Base-by-base conservation (phyloP, 2,797 vertebrate species). In the Columba guinea region DNA sequence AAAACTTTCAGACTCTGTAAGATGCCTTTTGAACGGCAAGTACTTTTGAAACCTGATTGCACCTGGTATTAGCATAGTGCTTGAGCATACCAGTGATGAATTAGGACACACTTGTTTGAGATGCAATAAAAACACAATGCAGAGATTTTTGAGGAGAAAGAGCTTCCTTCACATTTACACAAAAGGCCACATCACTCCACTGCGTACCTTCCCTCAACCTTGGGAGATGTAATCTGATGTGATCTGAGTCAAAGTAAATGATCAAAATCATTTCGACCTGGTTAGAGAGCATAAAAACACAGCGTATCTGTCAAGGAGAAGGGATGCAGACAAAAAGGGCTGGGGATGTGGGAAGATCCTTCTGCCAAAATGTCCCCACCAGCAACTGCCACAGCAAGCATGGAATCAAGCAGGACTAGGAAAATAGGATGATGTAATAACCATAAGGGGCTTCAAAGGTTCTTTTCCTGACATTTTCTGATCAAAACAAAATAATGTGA, bases 351-450 rank as follows among this genome's bases (percentile, higher is more conserved):
- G 2, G 24, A n/a, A 39, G 26, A 35, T 81, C 28, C 62, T 82
- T 46, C 85, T 93, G 84, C 35, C 77, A 56, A 44, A 86, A 16
- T 1, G 2, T 16, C 17, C 28, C 78, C 82, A 76, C 26, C 28
- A 68, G 39, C 16, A 52, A 3, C 58, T 76, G 41, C 63, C 6
- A 2, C 0, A 0, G 67, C 23, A 64, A 64, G 4, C 1, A 1
- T 0, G 10, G 49, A 18, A 23, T 41, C 46, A 21, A 23, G 51
- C 6, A 44, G 21, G 16, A 49, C 17, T 12, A 13, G 13, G 41
- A 9, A 11, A 59, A 56, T 3, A 35, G 39, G 39, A 17, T 16
- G 37, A 51, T 18, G 41, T 46, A 27, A 20, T 39, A 49, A 44
- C 41, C 46, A 11, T 24, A 26, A 41, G 1, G 2, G 10, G 8